Percentiles rank a stretch among this genome's conserved stretches.
phyloP scores from a whole-genome alignment of 2,797 vertebrate genomes.

The Gorsachius magnificus region DNA sequence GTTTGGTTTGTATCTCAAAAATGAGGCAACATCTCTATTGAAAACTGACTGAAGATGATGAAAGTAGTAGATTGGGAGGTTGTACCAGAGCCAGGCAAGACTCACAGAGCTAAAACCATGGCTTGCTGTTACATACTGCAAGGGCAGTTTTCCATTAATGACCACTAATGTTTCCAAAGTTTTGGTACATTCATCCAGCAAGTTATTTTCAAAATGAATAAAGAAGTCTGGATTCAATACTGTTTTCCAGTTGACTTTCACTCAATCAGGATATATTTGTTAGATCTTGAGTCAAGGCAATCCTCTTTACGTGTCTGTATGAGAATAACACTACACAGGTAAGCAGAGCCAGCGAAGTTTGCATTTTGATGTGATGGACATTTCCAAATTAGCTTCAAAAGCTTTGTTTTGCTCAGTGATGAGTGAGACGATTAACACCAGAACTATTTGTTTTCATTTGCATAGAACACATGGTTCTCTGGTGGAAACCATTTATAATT shows the following conservation, averaged over 20 bases:
- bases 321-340: not conserved
- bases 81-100: not conserved
- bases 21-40: not conserved
- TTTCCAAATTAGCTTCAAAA: constrained; percentile 21
- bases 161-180: not conserved
- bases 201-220: not conserved
- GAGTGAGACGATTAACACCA: constrained; percentile 10
- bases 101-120: not conserved
- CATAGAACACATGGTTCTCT: not conserved
- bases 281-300: not conserved
- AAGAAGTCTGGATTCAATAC: not conserved
- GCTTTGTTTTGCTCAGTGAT: not conserved
- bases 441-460: constrained; percentile 18
- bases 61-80: not conserved
- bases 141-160: not conserved
- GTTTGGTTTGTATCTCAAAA: not conserved
- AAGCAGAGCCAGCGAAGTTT: not conserved
- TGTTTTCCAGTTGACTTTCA: not conserved
- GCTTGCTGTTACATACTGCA: not conserved
- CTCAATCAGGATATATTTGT: not conserved
- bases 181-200: not conserved
- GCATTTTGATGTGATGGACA: not conserved
- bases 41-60: not conserved
- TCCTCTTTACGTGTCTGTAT: not conserved
- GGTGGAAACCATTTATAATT: not conserved